Conservation (phyloP, 2,113 vertebrate genomes). For the Phocoena sinus region DNA sequence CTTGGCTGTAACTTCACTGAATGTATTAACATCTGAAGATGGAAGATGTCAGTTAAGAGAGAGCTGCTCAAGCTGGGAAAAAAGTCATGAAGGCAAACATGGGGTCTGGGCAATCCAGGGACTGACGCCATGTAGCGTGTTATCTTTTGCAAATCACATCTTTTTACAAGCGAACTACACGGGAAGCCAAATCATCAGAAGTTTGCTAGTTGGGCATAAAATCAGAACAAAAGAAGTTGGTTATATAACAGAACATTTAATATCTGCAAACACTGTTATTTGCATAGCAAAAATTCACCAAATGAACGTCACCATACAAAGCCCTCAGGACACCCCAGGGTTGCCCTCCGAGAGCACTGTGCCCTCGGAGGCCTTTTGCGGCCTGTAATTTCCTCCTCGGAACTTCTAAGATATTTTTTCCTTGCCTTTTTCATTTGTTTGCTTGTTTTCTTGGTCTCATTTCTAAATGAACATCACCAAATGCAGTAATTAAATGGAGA, state of each 20-base stretch:
- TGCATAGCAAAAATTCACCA: background rate
- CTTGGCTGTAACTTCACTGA: background rate
- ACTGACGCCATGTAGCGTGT: fast-evolving
- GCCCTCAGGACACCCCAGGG: background rate
- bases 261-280: background rate
- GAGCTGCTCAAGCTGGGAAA: background rate
- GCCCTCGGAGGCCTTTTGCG: fast-evolving
- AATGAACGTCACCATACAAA: background rate
- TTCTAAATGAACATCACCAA: background rate
- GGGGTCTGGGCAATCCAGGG: too few species aligned
- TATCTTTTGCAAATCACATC: background rate
- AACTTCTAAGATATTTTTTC: background rate
- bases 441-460: background rate
- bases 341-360: background rate
- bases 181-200: background rate
- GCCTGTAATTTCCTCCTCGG: background rate
- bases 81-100: background rate
- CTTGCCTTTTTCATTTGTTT: background rate
- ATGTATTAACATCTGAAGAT: background rate
- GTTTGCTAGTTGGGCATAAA: background rate
- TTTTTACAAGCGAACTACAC: background rate
- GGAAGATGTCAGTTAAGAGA: background rate
- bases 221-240: background rate
- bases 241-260: background rate
- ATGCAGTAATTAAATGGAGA: background rate